Evolutionary conservation across 2,888 invertebrate genomes (phyloP).

Genomic region (Pristionchus japonicus): DNA sequence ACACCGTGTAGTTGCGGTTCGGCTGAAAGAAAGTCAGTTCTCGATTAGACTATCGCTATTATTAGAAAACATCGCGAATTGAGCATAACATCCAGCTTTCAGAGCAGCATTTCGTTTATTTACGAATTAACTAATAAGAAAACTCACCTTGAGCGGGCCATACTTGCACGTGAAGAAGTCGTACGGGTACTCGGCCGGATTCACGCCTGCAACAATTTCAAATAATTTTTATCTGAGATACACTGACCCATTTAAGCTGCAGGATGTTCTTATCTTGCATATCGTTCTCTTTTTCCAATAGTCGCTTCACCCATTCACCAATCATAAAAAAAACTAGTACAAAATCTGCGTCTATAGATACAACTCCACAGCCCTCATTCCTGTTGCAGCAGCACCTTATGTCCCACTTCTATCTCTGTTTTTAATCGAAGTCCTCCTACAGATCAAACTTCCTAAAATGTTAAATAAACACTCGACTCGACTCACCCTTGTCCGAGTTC

Average conservation of each 20-base stretch:
- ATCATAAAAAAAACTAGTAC: too few relatives aligned
- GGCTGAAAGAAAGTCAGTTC: slow-evolving; percentile 62
- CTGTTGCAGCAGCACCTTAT: too few relatives aligned
- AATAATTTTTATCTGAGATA: neutral
- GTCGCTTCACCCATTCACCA: too few relatives aligned
- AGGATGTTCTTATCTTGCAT: too few relatives aligned
- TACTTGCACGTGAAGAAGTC: slow-evolving; percentile 72
- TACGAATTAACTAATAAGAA: too few relatives aligned
- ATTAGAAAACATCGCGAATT: neutral
- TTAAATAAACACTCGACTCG: neutral
- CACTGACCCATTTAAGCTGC: too few relatives aligned
- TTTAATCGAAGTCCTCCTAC: neutral
- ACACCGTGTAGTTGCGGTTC: slow-evolving; percentile 73
- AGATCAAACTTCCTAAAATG: neutral
- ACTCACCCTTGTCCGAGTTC: slow-evolving; percentile 49
- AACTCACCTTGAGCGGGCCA: slow-evolving; percentile 71
- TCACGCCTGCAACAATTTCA: slow-evolving; percentile 53
- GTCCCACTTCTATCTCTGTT: too few relatives aligned
- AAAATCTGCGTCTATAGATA: too few relatives aligned
- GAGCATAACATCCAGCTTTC: too few relatives aligned
- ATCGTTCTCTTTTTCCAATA: too few relatives aligned
- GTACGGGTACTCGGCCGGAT: slow-evolving; percentile 60
- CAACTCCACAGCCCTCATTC: too few relatives aligned
- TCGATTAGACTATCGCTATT: neutral
- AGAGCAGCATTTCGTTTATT: too few relatives aligned